Base-by-base conservation (phyloP, 2,113 vertebrate genomes). In the Apus apus region DNA sequence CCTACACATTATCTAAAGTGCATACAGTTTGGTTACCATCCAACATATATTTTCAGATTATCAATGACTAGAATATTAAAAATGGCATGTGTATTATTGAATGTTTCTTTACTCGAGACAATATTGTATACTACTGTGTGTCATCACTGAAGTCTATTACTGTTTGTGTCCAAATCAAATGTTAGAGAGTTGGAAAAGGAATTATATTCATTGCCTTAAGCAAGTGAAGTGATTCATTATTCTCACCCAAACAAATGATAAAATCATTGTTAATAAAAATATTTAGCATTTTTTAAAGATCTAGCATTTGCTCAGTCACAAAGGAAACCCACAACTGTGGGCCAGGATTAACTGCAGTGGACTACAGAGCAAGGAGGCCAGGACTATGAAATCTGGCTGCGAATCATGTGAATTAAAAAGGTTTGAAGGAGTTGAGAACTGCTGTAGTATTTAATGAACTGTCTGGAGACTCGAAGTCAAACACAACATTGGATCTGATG, bases 31-130 rank as follows among this genome's bases (percentile, higher is more conserved):
- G 84, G 82, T 90, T 94, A 90, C 43, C 64, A 88, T 89, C 76
- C 88, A 89, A 87, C 56, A 92, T 79, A 94, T 12, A 36, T 46
- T 79, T 92, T 89, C 66, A 78, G 32, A 91, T 85, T 93, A 96
- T 89, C 65, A 92, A 57, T 66, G 23, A 92, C 19, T 87, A 90
- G 58, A 94, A 43, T 51, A 51, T 96, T 94, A 95, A 92, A 97
- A 97, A 96, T 96, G 68, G 80, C 67, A 79, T 89, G 34, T 65
- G 20, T 26, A 38, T 57, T 88, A 65, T 6, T 68, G 17, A 81
- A 72, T 15, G 13, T 65, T 96, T 58, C 64, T 86, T 91, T 89
- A 65, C 56, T 58, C 65, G 60, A 72, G 43, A 85, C 27, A 73
- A 54, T 43, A 43, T 9, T n/a, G 54, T 45, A 64, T 57, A 70